Evolutionary conservation across 2,113 vertebrate species (phyloP).

Genomic region (Conger conger): DNA sequence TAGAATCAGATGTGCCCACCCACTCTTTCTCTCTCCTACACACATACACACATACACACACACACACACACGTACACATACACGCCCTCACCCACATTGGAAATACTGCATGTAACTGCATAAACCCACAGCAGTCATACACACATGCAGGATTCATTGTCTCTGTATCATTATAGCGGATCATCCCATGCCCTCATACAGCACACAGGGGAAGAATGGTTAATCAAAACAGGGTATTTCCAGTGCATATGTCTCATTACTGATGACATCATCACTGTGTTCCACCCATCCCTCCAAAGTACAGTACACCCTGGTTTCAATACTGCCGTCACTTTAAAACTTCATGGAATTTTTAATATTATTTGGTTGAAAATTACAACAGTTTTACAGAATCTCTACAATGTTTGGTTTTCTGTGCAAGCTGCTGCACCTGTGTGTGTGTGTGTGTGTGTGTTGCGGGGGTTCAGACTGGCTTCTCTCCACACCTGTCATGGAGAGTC

Average conservation of each 20-base stretch:
- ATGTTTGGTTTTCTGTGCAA: neutral
- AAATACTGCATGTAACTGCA: neutral
- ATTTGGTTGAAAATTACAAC: too few relatives aligned
- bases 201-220: neutral
- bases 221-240: neutral
- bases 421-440: conserved; percentile 26
- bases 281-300: neutral
- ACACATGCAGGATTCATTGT: neutral
- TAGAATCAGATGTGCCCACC: conserved; percentile 14
- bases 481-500: neutral
- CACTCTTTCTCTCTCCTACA: neutral
- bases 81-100: neutral
- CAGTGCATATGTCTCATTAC: neutral
- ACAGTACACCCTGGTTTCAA: neutral
- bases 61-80: neutral
- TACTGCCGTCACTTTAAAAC: neutral
- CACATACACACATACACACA: neutral
- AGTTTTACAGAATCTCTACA: neutral
- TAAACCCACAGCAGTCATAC: neutral
- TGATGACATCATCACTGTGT: neutral
- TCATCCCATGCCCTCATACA: neutral
- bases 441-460: neutral
- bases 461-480: neutral
- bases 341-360: neutral
- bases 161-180: neutral